Base-by-base conservation (phyloP, 2,888 invertebrate genomes). In the Caprella mutica region DNA sequence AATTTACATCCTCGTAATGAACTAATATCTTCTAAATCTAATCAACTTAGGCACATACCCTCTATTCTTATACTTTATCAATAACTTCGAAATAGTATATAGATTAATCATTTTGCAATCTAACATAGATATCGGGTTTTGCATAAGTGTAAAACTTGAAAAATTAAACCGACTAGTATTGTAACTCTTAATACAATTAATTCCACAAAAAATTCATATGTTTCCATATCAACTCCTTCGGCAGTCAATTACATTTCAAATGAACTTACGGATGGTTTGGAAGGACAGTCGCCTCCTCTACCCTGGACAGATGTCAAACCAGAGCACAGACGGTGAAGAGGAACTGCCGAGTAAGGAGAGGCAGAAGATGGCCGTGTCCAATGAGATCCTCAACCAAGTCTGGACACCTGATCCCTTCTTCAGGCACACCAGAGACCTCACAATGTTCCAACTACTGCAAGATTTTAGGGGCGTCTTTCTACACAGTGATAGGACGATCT, bases 321-420 rank as follows among this genome's bases (percentile, higher is more conserved):
- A 19, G 4, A 48, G 48, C 30, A n/a, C 6, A 27, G 4, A 44
- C 26, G 44, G 21, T 23, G 17, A 12, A 30, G 54, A 29, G 12
- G 30, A 12, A 27, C 27, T 29, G 21, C 44, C 30, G 19, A 17
- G 14, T 33, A 35, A 14, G 30, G 29, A 5, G 35, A 43, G 8
- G 8, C n/a, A 14, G 42, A 43, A 12, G 35, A 55, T 55, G 27
- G 44, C 55, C 3, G 35, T 55, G 33, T 55, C 55, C 17, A 55
- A 30, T 23, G 43, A 55, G 26, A 43, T 55, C 35, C 23, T 55
- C 23, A 27, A 30, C 9, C 27, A 55, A 29, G 24, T 55, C 3
- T 55, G 55, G 55, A 46, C 46, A 24, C 55, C 55, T 14, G 55
- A 55, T 46, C 55, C 43, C 19, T 55, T 55, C 46, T 55, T 55